Evolutionary conservation across 2,113 vertebrate species (phyloP), one percentile per base, ranked within the genome.

Genomic region (Cyprinodon tularosa): DNA sequence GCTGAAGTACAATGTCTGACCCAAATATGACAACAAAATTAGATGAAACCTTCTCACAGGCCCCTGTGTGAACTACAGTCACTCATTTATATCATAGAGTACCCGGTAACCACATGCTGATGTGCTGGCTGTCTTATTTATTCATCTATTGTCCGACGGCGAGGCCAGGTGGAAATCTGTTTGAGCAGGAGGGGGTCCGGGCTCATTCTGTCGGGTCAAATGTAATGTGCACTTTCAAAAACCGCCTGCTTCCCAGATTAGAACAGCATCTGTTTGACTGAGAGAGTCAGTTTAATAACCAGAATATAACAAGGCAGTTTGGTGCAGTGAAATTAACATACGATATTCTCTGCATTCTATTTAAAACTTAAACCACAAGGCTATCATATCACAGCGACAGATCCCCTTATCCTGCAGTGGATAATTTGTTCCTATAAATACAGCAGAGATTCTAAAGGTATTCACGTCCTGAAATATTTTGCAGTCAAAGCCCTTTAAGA

Each of bases 21-120:
- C 88, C 74, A 86, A 83, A 88, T 91, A 81, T 84, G 82, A 85
- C 89, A 90, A 82, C 42, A 45, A 76, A 85, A 67, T 68, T 62
- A 76, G 66, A 72, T 66, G 72, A 79, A 59, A 69, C 0, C 17
- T 45, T 74, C 66, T 79, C 74, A 37, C 40, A 39, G 64, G 69
- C 44, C 40, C 50, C 42, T 78, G 39, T 60, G 37, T 62, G 40
- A 85, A 62, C 40, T 53, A 20, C 36, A 76, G 73, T 71, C 80
- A 75, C 53, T 76, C 67, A 60, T 72, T 84, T 68, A 75, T 60
- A 68, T 78, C 61, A 61, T n/a, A 8, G 59, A 76, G 42, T 50
- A 66, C 42, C 62, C 72, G 53, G 57, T 74, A 66, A 66, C 53
- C 71, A 45, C 66, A 70, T 29, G 45, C 62, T 70, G 71, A 78